Evolutionary conservation across 2,888 invertebrate genomes (phyloP), one percentile per base, ranked within the genome.

Genomic region (Coecobrya sp.): DNA sequence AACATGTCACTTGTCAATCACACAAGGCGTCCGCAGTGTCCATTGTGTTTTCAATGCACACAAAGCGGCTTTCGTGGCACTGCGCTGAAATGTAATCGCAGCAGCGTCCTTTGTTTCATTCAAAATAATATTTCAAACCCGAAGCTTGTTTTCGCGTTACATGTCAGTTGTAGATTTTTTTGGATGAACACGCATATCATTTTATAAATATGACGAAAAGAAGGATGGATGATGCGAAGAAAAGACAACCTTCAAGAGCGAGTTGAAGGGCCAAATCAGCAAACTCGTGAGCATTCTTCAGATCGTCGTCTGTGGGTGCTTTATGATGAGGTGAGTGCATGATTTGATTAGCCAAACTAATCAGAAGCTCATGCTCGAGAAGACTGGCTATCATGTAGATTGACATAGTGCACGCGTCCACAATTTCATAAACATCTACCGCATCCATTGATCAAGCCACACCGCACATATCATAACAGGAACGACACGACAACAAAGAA

Each of bases 371-470:
- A 86, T 94, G 94, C 62, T 94, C 94, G 16, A 94, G 82, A n/a
- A 94, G 87, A 81, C 94, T 93, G 10, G 94, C 94, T 11, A 94
- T 87, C 94, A 94, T 93, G 79, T 94, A 94, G 16, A 94, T 30
- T 25, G 93, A 86, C 93, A 94, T 91, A 1, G 93, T 91, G 84
- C 93, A 92, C 4, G 93, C 94, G 52, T 94, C 94, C 27, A 94
- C 91, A 11, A 86, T 55, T 22, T 93, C 91, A 52, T 93, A 92
- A 76, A 89, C 86, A 13, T 93, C 91, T 65, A 42, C 65, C 19
- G 25, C 65, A 45, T 81, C 30, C 55, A 81, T 81, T 81, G 55
- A 81, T 81, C 81, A 76, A 30, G 30, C 45, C 45, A 22, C 42
- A 79, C 79, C 25, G 49, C 22, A 10, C 19, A 49, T 52, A 55